Evolutionary conservation across 2,113 vertebrate genomes (phyloP), one percentile per base, ranked within the genome.

Genomic region (Rhadina sibilatrix): DNA sequence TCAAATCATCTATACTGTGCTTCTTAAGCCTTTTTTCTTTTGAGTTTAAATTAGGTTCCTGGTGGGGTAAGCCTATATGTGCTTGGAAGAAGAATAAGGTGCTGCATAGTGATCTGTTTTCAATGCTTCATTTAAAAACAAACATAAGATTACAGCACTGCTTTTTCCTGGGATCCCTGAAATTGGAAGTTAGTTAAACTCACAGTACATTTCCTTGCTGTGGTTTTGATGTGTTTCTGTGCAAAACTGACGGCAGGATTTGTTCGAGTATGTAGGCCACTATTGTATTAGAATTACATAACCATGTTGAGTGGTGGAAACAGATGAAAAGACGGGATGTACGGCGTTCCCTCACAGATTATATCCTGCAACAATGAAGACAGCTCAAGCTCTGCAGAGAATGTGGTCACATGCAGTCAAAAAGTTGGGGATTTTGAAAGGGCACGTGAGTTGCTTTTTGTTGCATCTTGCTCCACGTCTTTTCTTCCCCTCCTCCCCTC

Each of bases 211-310:
- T 28, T 96, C 89, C 54, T 83, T 78, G 22, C 91, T 94, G 83
- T 89, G 64, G 78, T 95, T 97, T 94, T 96, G 93, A 85, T 98
- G 96, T 87, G 89, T 95, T 96, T 96, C 95, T 97, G 83, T 96
- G 96, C 68, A 94, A 97, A 98, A 98, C 86, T 97, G 98, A 98
- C 76, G 79, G 96, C 98, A 97, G 99, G 99, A 98, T 99, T 99
- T 99, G 98, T 97, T 90, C 31, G 93, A 97, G 98, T 98, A 99
- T 99, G 98, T 99, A 99, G 99, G 99, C 98, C 99, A 99, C 98
- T 98, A 98, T 98, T 98, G 98, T 98, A 98, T 98, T 98, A 97
- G 98, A 98, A 98, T 99, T 99, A 98, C 97, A 97, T 99, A 99
- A 99, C 98, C 90, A 16, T 84, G 97, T 98, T 98, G 97, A 98